Conservation (phyloP, 2,888 invertebrate species). For the Parapristionchus giblindavisi region DNA sequence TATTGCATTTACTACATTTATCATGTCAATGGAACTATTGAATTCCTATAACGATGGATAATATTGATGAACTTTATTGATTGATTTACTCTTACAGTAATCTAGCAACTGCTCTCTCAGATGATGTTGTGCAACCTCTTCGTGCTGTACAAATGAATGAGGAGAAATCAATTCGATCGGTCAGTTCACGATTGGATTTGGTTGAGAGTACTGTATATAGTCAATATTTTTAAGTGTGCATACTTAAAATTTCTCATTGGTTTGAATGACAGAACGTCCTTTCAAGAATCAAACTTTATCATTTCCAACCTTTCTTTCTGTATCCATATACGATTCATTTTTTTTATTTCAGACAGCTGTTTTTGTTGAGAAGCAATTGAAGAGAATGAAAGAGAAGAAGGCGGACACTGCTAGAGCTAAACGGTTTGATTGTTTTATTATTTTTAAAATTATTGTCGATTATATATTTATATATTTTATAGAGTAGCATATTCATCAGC, state of each 20-base stretch:
- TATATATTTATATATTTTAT: too few species aligned
- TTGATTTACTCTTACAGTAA: conserved; percentile 46
- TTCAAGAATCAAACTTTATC: neutral
- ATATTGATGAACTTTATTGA: too few species aligned
- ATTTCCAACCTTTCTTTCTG: neutral
- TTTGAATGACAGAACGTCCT: neutral
- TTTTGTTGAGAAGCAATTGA: conserved; percentile 37
- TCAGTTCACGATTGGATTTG: conserved; percentile 9
- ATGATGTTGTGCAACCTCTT: conserved; percentile 60
- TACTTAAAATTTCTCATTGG: neutral
- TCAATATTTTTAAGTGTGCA: neutral
- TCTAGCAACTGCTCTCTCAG: conserved; percentile 56
- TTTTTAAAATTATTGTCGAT: too few species aligned
- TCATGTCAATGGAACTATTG: too few species aligned
- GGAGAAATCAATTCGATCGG: conserved; percentile 53
- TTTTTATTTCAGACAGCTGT: conserved; percentile 27
- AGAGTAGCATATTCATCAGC: conserved; percentile 47
- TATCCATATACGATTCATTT: neutral
- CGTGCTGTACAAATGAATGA: conserved; percentile 52
- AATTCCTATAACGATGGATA: too few species aligned
- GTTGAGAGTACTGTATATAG: neutral
- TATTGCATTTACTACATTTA: too few species aligned
- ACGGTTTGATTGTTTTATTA: neutral
- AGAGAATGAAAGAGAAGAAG: conserved; percentile 53
- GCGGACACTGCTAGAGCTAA: conserved; percentile 53